A percentile compares a stretch with the other conserved stretches of the same genome.
Evolutionary conservation across 1,140 invertebrate species (phyloP).

Genomic region (Pseudomyrmex cubaensis): DNA sequence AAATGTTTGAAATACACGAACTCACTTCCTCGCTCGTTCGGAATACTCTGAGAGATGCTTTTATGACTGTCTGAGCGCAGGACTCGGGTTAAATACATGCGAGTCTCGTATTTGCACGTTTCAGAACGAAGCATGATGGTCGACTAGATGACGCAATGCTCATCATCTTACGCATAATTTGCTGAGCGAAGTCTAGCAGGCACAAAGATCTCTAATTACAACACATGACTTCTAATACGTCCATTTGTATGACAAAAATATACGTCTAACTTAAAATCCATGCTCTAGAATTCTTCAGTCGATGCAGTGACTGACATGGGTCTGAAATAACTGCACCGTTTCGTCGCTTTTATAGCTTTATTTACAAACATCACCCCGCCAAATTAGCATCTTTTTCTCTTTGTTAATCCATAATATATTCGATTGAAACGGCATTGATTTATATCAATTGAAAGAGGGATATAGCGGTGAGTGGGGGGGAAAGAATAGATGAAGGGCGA

Average conservation of each 20-base stretch:
- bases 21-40: too few relatives aligned
- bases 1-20: too few relatives aligned
- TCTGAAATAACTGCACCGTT: constrained; percentile 45
- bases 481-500: constrained; percentile 1
- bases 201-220: constrained; percentile 1
- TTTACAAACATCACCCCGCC: constrained; percentile 69
- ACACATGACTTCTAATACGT: neutral
- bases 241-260: neutral
- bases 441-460: constrained; percentile 37
- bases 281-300: too few relatives aligned
- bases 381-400: constrained; percentile 60
- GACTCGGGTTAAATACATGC: too few relatives aligned
- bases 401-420: constrained; percentile 63
- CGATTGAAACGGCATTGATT: constrained; percentile 59
- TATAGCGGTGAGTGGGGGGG: too few relatives aligned
- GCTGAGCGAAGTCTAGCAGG: constrained; percentile 15
- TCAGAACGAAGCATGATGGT: neutral
- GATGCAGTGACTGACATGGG: constrained; percentile 2
- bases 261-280: too few relatives aligned
- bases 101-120: too few relatives aligned
- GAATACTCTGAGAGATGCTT: too few relatives aligned
- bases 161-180: neutral
- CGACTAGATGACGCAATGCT: neutral
- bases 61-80: too few relatives aligned
- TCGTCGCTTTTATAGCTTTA: constrained; percentile 71